A percentile compares a stretch with the other conserved stretches of the same genome.
These are phyloP conservation scores for Polylopha cassiicola DNA, from an alignment of 2,888 invertebrate species.

Conservation along the genomic window DNA sequence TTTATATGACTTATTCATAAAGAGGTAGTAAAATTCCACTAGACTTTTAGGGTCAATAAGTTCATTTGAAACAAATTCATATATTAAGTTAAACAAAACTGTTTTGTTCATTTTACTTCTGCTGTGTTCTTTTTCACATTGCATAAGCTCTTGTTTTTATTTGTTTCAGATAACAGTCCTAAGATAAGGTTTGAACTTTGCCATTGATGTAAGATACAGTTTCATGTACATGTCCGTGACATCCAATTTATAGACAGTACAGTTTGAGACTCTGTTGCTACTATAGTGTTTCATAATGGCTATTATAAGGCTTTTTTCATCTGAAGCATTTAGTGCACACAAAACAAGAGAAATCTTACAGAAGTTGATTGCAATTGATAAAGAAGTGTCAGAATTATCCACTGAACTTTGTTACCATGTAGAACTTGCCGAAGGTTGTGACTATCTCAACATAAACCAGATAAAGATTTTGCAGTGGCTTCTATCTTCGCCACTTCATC, in stretches of 20 bases:
- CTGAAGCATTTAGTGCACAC: conserved; percentile 78
- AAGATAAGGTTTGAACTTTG: conserved; percentile 60
- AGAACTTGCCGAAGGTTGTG: conserved; percentile 72
- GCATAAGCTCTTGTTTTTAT: conserved; percentile 67
- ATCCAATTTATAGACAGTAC: conserved; percentile 22
- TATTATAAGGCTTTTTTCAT: conserved; percentile 78
- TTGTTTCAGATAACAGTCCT: conserved; percentile 51
- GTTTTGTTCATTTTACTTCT: conserved; percentile 1
- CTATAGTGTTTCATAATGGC: conserved; percentile 56
- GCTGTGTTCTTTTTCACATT: conserved; percentile 35
- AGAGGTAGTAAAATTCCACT: conserved; percentile 11
- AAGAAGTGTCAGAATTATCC: conserved; percentile 71
- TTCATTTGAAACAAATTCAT: conserved; percentile 6
- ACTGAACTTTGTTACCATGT: conserved; percentile 91
- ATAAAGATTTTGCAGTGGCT: conserved; percentile 85
- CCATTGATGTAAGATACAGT: conserved; percentile 65
- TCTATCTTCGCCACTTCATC: conserved; percentile 82
- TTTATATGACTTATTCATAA: background rate
- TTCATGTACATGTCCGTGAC: conserved; percentile 29
- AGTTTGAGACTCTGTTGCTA: conserved; percentile 29
- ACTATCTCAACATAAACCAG: conserved; percentile 77
- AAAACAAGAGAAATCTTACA: conserved; percentile 77
- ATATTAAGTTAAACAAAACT: too few species aligned
- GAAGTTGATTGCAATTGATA: conserved; percentile 69
- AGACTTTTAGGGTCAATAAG: conserved; percentile 7